Conservation (phyloP, 2,113 vertebrate species). For the Psophia crepitans region DNA sequence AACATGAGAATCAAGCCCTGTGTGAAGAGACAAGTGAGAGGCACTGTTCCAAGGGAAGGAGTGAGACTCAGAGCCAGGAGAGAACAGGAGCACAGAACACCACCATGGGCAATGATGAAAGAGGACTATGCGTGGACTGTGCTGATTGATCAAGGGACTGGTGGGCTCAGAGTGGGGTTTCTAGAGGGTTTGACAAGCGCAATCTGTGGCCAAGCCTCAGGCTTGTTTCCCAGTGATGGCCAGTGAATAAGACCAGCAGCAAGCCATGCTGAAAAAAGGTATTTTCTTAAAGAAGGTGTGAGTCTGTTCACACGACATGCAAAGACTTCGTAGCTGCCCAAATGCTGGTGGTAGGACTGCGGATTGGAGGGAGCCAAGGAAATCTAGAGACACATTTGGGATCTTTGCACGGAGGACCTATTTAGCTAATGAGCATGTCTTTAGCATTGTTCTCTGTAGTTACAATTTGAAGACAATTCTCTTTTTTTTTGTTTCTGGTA, state of each 20-base stretch:
- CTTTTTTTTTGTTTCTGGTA: slow-evolving; percentile 25
- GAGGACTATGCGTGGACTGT: not conserved
- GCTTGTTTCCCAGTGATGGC: not conserved
- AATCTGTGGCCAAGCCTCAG: not conserved
- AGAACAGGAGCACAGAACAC: not conserved
- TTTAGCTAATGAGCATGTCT: not conserved
- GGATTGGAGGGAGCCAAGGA: not conserved
- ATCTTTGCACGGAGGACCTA: not conserved
- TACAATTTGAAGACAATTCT: slow-evolving; percentile 28
- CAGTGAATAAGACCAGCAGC: not conserved
- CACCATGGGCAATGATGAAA: not conserved
- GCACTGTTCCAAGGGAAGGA: not conserved
- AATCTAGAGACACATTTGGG: not conserved
- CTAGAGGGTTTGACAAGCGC: not conserved
- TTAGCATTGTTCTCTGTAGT: slow-evolving; percentile 1
- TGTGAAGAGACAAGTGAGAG: not conserved
- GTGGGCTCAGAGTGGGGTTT: not conserved
- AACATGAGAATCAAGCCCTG: not conserved
- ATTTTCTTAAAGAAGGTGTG: not conserved
- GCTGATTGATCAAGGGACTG: not conserved
- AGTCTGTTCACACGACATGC: not conserved
- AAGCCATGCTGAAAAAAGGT: not conserved
- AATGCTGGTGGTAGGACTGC: not conserved
- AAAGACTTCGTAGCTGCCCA: not conserved
- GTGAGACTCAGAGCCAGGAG: not conserved